These are phyloP conservation scores for Drosophila mimica DNA, from an alignment of 2,888 invertebrate species.

Conservation along the genomic window DNA sequence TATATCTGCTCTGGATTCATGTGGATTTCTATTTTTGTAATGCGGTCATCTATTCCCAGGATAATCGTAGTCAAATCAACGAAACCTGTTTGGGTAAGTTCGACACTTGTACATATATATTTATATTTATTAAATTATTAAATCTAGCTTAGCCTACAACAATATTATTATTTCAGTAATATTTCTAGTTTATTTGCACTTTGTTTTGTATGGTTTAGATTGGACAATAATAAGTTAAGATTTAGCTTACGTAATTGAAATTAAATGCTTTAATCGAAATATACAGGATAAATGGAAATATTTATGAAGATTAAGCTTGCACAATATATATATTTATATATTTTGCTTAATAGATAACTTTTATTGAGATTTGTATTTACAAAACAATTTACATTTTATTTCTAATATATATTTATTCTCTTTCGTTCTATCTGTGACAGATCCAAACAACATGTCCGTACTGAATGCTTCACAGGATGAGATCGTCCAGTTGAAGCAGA, in stretches of 20 bases:
- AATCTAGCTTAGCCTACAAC: not conserved
- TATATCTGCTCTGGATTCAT: conserved; percentile 92
- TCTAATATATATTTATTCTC: not conserved
- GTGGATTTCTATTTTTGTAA: conserved; percentile 89
- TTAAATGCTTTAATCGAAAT: no score
- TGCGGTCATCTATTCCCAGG: conserved; percentile 86
- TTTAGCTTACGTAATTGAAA: no score
- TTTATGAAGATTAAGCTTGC: not conserved
- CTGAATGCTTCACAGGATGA: conserved; percentile 88
- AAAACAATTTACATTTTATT: not conserved
- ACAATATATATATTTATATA: not conserved
- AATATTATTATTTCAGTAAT: not conserved
- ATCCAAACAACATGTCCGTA: conserved; percentile 85
- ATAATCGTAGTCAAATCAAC: conserved; percentile 66
- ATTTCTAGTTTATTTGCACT: no score
- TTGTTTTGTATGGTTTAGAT: no score
- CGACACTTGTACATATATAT: not conserved
- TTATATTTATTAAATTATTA: not conserved
- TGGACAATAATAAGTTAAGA: no score
- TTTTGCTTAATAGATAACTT: not conserved
- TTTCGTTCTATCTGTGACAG: conserved; percentile 71
- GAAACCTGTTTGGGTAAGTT: conserved; percentile 55
- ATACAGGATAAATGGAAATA: not conserved
- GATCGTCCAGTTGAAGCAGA: conserved; percentile 89
- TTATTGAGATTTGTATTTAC: not conserved